A percentile compares a stretch with the other conserved stretches of the same genome.
These are phyloP conservation scores for Copsychus sechellarum DNA, from an alignment of 2,113 vertebrate genomes.

Conservation along the genomic window DNA sequence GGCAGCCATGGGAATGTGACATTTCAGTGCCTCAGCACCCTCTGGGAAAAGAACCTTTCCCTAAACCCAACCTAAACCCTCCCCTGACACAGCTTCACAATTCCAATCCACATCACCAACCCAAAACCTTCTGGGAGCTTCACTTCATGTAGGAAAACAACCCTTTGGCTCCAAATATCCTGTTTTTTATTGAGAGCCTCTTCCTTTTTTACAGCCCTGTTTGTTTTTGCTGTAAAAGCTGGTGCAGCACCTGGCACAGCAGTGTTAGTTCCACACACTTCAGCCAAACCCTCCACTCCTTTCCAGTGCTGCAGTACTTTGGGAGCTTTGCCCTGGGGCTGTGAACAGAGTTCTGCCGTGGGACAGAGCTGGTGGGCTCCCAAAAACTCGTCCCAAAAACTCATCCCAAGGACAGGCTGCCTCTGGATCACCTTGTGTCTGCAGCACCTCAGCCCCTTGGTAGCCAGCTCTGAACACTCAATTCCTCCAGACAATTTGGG, in stretches of 20 bases:
- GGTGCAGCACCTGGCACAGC: not conserved
- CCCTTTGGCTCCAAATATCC: not conserved
- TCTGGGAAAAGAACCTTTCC: not conserved
- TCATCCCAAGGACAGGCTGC: not conserved
- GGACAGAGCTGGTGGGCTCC: not conserved
- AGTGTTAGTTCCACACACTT: fast-evolving
- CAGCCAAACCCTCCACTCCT: not conserved
- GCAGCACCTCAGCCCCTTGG: not conserved
- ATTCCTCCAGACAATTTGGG: not conserved
- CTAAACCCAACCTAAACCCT: not conserved
- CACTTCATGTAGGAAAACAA: not conserved
- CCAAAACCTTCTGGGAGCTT: not conserved
- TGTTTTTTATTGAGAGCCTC: not conserved
- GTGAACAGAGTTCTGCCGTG: fast-evolving
- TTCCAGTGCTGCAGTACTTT: fast-evolving
- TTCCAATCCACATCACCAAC: not conserved
- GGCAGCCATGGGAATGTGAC: not conserved
- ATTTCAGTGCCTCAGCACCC: not conserved
- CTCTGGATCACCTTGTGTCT: not conserved
- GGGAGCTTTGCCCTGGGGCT: not conserved
- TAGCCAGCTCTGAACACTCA: not conserved
- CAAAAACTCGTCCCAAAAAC: not conserved
- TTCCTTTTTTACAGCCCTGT: conserved; percentile 10
- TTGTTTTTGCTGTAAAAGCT: conserved; percentile 4
- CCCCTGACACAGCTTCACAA: not conserved